These are phyloP conservation scores for Zaprionus tsacasi DNA, from an alignment of 1,140 invertebrate species.

Conservation along the genomic window DNA sequence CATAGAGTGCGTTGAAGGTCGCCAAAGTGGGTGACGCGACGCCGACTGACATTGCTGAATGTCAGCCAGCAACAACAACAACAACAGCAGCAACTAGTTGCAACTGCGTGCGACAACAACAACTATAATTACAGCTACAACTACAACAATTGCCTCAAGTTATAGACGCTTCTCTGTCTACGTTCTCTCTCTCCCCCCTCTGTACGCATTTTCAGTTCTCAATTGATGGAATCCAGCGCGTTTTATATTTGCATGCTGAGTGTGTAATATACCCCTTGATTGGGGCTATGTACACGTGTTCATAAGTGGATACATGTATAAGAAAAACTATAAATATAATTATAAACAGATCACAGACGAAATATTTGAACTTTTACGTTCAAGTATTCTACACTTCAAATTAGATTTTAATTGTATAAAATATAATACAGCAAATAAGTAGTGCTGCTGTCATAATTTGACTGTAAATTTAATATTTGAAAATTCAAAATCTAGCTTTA, in stretches of 20 bases:
- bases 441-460: too few species aligned
- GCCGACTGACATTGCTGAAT: constrained; percentile 69
- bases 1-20: constrained; percentile 41
- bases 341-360: too few species aligned
- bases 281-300: too few species aligned
- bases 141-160: background rate
- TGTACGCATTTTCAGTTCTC: constrained; percentile 22
- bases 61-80: constrained; percentile 50
- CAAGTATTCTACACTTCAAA: too few species aligned
- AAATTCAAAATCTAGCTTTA: too few species aligned
- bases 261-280: constrained; percentile 1
- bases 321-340: too few species aligned
- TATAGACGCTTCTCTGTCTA: constrained; percentile 15
- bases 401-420: too few species aligned
- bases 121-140: constrained; percentile 15
- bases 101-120: constrained; percentile 39
- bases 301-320: background rate
- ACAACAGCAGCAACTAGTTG: constrained; percentile 37
- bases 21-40: constrained; percentile 37
- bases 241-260: background rate
- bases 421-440: too few species aligned
- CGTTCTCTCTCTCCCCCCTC: background rate
- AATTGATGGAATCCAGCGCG: constrained; percentile 22
- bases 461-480: too few species aligned
- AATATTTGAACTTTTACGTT: too few species aligned